phyloP scores from a whole-genome alignment of 2,113 vertebrate species.

The Junco hyemalis region DNA sequence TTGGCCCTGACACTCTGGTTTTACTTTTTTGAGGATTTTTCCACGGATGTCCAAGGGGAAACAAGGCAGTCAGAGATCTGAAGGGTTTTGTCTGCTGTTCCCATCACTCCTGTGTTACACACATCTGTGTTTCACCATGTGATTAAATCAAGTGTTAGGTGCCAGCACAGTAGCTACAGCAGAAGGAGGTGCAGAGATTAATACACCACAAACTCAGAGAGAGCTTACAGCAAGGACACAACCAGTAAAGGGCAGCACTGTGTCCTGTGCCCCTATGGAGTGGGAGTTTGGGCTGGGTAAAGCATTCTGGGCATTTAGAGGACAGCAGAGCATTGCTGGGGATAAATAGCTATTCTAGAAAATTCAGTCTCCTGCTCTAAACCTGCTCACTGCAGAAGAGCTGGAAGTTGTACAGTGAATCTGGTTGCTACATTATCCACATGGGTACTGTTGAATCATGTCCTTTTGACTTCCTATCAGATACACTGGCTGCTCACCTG shows the following conservation, averaged over 20 bases:
- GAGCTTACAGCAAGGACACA: background rate
- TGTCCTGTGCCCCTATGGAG: background rate
- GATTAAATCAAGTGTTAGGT: conserved; percentile 5
- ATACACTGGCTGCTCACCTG: background rate
- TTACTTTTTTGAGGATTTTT: background rate
- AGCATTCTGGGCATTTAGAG: background rate
- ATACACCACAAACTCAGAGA: rapidly evolving
- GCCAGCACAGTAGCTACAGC: background rate
- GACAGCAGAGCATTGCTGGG: background rate
- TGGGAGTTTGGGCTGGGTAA: background rate
- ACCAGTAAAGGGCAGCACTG: background rate
- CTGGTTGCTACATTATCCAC: background rate
- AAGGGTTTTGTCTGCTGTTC: background rate
- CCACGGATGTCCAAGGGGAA: background rate
- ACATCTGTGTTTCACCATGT: background rate
- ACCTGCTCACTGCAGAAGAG: background rate
- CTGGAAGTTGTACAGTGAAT: background rate
- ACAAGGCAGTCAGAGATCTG: background rate
- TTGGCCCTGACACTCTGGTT: background rate
- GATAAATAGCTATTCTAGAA: background rate
- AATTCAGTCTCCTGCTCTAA: background rate
- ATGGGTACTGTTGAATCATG: rapidly evolving
- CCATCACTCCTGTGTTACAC: rapidly evolving
- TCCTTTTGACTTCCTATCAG: background rate
- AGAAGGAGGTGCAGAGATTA: background rate